These are phyloP conservation scores for Pipistrellus kuhlii DNA, from an alignment of 2,797 vertebrate genomes.

Conservation along the genomic window DNA sequence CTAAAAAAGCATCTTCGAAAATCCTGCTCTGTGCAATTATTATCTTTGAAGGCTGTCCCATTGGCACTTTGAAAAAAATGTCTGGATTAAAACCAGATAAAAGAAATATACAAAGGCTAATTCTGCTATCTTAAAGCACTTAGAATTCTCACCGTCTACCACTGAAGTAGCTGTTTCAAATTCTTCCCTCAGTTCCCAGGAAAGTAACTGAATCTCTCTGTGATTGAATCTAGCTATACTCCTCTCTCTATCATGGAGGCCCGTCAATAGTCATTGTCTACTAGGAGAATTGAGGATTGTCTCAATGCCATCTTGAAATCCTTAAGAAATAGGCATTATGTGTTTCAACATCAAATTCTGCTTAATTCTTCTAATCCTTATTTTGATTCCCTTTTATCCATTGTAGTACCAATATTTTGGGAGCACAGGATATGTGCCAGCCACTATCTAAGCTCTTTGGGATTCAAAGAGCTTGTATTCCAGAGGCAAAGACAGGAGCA, in stretches of 20 bases:
- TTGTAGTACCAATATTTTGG: background rate
- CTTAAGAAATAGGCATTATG: background rate
- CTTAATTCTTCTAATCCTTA: constrained; percentile 37
- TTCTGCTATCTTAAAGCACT: background rate
- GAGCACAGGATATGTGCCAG: background rate
- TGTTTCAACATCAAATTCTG: constrained; percentile 26
- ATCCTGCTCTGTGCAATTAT: background rate
- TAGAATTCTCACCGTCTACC: background rate
- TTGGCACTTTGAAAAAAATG: background rate
- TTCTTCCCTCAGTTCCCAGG: constrained; percentile 18
- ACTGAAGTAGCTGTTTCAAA: background rate
- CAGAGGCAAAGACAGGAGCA: background rate
- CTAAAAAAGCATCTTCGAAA: constrained; percentile 31
- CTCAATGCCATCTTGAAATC: constrained; percentile 41
- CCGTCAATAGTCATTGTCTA: background rate
- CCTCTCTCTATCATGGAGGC: background rate
- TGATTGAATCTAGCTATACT: constrained; percentile 3
- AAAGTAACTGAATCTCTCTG: constrained; percentile 54
- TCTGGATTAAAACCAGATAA: constrained; percentile 29
- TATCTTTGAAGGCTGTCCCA: constrained; percentile 37
- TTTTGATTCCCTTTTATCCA: constrained; percentile 17
- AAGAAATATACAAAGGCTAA: background rate
- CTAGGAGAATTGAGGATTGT: constrained; percentile 40
- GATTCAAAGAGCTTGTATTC: background rate
- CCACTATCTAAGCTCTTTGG: background rate